Percentiles rank a stretch among this genome's conserved stretches.
Evolutionary conservation across 2,113 vertebrate genomes (phyloP).

Genomic region (Malurus alboscapulatus): DNA sequence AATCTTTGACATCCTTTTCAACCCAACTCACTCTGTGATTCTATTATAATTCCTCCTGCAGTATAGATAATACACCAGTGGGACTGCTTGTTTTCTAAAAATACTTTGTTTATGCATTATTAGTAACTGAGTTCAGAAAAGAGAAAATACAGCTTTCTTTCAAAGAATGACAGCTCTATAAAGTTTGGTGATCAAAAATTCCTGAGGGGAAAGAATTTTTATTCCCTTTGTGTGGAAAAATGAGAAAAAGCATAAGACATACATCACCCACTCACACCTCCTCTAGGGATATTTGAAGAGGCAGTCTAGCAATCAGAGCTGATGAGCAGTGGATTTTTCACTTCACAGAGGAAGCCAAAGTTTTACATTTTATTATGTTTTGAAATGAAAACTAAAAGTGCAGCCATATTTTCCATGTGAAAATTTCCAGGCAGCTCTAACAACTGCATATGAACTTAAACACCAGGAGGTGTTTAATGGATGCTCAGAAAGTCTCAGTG

Average conservation of each 20-base stretch:
- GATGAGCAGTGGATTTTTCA: background rate
- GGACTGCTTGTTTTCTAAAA: background rate
- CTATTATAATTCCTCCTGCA: background rate
- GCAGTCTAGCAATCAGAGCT: background rate
- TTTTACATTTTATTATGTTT: background rate
- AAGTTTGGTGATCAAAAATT: background rate
- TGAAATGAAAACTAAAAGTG: background rate
- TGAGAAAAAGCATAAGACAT: background rate
- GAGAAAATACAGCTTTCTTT: background rate
- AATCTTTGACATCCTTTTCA: background rate
- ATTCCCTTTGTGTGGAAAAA: background rate
- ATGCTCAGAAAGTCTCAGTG: background rate
- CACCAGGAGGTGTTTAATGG: background rate
- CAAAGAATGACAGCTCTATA: background rate
- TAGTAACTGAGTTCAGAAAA: background rate
- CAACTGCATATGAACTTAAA: background rate
- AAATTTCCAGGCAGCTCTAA: background rate
- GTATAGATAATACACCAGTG: background rate
- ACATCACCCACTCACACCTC: background rate
- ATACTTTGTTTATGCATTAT: background rate
- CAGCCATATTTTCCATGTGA: background rate
- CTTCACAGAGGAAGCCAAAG: background rate
- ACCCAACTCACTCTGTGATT: background rate
- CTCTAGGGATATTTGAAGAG: constrained; percentile 1
- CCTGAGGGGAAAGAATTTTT: background rate